phyloP scores from a whole-genome alignment of 2,888 invertebrate genomes.

The Melinaea marsaeus region DNA sequence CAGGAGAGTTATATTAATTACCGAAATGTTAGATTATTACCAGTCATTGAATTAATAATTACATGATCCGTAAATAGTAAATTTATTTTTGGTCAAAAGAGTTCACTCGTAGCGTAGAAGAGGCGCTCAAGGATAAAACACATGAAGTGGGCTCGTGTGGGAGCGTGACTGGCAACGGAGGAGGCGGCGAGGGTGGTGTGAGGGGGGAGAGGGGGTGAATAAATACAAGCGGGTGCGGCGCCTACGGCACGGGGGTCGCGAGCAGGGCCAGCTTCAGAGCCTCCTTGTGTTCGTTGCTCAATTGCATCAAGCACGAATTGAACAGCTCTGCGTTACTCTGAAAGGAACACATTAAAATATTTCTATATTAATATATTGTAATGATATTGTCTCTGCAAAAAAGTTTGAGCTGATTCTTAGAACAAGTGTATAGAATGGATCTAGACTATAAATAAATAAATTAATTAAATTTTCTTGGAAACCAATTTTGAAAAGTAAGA shows the following conservation, averaged over 20 bases:
- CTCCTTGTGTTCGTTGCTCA: conserved; percentile 89
- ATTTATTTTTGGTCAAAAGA: conserved; percentile 16
- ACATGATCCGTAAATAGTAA: conserved; percentile 10
- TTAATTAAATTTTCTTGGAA: too few relatives aligned
- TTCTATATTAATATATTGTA: not conserved
- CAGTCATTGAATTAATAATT: conserved; percentile 18
- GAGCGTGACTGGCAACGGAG: conserved; percentile 40
- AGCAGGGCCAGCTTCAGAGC: conserved; percentile 88
- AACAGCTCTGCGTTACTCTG: conserved; percentile 88
- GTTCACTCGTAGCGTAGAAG: conserved; percentile 14
- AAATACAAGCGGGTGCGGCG: conserved; percentile 64
- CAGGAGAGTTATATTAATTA: conserved; percentile 29
- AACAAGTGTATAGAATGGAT: too few relatives aligned
- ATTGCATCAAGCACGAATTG: conserved; percentile 85
- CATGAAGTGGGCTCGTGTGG: conserved; percentile 26
- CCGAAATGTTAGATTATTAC: conserved; percentile 23
- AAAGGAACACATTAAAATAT: conserved; percentile 35
- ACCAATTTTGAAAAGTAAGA: too few relatives aligned
- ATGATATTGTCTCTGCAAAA: not conserved
- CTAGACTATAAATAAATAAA: too few relatives aligned
- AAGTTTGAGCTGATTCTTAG: not conserved
- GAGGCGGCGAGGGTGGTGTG: conserved; percentile 32
- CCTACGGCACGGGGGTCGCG: conserved; percentile 53
- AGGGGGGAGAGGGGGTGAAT: conserved; percentile 39
- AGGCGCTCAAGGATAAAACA: conserved; percentile 20